Evolutionary conservation across 2,113 vertebrate genomes (phyloP).

Genomic region (Petromus typicus): DNA sequence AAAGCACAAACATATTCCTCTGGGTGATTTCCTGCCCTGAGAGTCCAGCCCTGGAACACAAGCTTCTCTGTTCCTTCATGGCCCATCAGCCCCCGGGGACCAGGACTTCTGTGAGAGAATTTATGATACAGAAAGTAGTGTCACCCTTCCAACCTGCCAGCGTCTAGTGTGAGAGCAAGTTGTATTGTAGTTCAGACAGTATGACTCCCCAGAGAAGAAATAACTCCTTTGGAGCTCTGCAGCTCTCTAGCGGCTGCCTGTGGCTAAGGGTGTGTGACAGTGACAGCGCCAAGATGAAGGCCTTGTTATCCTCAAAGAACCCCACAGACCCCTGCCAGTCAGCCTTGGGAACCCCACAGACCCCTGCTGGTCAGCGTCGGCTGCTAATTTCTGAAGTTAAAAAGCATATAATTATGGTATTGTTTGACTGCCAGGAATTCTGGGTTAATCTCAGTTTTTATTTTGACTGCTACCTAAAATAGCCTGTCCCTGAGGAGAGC

Average conservation of each 20-base stretch:
- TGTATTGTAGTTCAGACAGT: not conserved
- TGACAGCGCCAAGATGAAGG: not conserved
- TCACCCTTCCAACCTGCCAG: not conserved
- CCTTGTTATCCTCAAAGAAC: constrained; percentile 47
- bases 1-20: constrained; percentile 69
- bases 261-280: not conserved
- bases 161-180: not conserved
- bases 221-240: not conserved
- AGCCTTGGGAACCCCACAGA: not conserved
- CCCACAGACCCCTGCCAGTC: not conserved
- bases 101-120: constrained; percentile 25
- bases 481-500: constrained; percentile 71
- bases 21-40: constrained; percentile 72
- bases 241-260: not conserved
- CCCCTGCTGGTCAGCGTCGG: not conserved
- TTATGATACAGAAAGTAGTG: constrained; percentile 49
- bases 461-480: constrained; percentile 84
- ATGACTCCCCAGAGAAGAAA: not conserved
- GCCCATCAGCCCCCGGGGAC: constrained; percentile 20
- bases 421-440: constrained; percentile 81
- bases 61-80: constrained; percentile 61
- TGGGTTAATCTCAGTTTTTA: constrained; percentile 82
- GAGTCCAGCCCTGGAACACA: constrained; percentile 57
- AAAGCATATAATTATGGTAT: constrained; percentile 82
- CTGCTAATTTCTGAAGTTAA: constrained; percentile 73